These are phyloP conservation scores for Meloidogyne exigua DNA, from an alignment of 1,140 invertebrate genomes.

Conservation along the genomic window DNA sequence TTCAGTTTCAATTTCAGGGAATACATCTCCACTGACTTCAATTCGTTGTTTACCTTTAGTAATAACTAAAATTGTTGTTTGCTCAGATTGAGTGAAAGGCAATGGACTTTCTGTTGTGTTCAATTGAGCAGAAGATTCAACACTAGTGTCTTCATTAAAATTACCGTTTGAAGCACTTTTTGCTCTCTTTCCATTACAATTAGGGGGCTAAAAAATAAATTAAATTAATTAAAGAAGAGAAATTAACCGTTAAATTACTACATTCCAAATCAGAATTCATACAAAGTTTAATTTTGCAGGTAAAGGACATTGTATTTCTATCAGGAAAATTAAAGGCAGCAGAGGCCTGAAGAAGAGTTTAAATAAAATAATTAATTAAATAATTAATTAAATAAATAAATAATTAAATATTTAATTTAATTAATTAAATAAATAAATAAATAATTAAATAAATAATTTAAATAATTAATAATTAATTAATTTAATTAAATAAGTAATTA, in stretches of 20 bases:
- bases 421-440: no score
- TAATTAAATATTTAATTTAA: no score
- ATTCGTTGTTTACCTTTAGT: not conserved
- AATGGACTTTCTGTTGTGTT: not conserved
- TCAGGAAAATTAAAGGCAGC: conserved; percentile 63
- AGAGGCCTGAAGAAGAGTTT: conserved; percentile 42
- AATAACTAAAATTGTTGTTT: not conserved
- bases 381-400: no score
- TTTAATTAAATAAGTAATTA: no score
- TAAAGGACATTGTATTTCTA: conserved; percentile 51
- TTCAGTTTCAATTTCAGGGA: not conserved
- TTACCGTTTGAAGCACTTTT: conserved; percentile 30
- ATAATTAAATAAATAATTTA: no score
- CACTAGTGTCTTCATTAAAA: conserved; percentile 21
- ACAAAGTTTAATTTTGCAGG: conserved; percentile 58
- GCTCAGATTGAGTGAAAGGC: not conserved
- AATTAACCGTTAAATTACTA: conserved; percentile 43
- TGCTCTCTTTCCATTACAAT: conserved; percentile 39
- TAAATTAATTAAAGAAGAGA: no score
- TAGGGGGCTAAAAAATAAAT: conserved; percentile 47
- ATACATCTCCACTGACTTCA: not conserved
- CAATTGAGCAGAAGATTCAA: not conserved
- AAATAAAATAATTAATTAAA: no score
- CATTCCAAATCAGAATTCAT: conserved; percentile 35
- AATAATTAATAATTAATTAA: no score